These are phyloP conservation scores for Aleiodes leptofemur DNA, from an alignment of 2,888 invertebrate species.

Conservation along the genomic window DNA sequence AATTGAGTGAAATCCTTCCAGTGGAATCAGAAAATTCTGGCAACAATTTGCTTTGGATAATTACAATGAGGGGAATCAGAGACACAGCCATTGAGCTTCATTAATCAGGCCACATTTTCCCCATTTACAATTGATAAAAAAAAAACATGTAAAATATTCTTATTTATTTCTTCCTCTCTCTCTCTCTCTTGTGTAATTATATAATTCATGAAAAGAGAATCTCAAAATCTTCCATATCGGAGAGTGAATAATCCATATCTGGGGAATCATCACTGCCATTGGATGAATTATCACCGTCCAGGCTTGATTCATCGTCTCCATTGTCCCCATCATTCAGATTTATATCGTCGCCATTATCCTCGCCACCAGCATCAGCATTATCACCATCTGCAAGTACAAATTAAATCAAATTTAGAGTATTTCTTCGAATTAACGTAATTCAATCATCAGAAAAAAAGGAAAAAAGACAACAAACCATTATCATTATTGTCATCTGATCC, in stretches of 20 bases:
- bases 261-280: conserved; percentile 66
- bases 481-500: conserved; percentile 75
- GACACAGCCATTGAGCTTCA: conserved; percentile 40
- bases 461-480: conserved; percentile 64
- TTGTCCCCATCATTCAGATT: conserved; percentile 51
- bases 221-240: conserved; percentile 68
- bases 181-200: conserved; percentile 33
- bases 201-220: conserved; percentile 64
- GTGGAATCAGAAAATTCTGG: conserved; percentile 21
- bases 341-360: conserved; percentile 64
- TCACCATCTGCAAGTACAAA: conserved; percentile 57
- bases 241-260: conserved; percentile 62
- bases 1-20: conserved; percentile 13
- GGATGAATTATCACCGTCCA: conserved; percentile 67
- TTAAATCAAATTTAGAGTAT: neutral
- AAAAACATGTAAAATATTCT: conserved; percentile 14
- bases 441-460: conserved; percentile 7
- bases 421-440: no score
- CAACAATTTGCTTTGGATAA: conserved; percentile 12
- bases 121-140: conserved; percentile 12
- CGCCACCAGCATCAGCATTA: conserved; percentile 60
- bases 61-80: conserved; percentile 5
- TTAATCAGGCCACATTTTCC: conserved; percentile 22
- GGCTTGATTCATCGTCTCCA: conserved; percentile 65
- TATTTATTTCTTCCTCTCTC: neutral